Evolutionary conservation across 2,113 vertebrate species (phyloP), one percentile per base, ranked within the genome.

Genomic region (Addax nasomaculatus): DNA sequence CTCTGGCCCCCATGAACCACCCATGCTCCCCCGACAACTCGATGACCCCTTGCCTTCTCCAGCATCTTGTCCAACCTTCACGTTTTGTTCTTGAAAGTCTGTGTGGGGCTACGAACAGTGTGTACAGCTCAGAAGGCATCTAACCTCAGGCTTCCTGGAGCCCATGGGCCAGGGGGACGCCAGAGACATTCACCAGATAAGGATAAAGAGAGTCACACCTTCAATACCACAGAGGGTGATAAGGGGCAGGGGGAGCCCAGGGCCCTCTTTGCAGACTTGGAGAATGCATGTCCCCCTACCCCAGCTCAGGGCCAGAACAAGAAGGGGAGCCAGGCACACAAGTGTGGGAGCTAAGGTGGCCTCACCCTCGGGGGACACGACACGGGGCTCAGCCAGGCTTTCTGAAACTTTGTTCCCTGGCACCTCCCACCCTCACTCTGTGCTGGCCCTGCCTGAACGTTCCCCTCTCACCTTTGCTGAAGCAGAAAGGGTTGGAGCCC

Each of bases 361-460:
- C 29, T 47, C 3, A 2, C 1, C 2, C 21, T 47, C 4, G 3
- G 2, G 6, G 0, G 1, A 14, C 16, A 8, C 0, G 0, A 5
- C 2, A 0, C 13, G 0, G 57, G 43, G 43, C 10, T 51, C 76
- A 9, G 4, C 2, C 16, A 23, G 4, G 1, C 27, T 19, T 36
- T 57, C 29, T 43, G 36, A 17, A 14, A 17, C 27, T 29, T 55
- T 21, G 30, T 36, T 30, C 14, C 39, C 81, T 14, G n/a, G 8
- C 1, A 1, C 45, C 16, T 21, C 1, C 8, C 15, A 1, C 6
- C n/a, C 43, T 84, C 17, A 4, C 6, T 17, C 62, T 13, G 23
- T 30, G 45, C 55, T 2, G 0, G 5, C 23, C 25, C 83, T 1
- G 7, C 45, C 14, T 3, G 0, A 14, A 23, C 1, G 0, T 16